Evolutionary conservation across 2,797 vertebrate genomes (phyloP).

Genomic region (Rallus crepitans): DNA sequence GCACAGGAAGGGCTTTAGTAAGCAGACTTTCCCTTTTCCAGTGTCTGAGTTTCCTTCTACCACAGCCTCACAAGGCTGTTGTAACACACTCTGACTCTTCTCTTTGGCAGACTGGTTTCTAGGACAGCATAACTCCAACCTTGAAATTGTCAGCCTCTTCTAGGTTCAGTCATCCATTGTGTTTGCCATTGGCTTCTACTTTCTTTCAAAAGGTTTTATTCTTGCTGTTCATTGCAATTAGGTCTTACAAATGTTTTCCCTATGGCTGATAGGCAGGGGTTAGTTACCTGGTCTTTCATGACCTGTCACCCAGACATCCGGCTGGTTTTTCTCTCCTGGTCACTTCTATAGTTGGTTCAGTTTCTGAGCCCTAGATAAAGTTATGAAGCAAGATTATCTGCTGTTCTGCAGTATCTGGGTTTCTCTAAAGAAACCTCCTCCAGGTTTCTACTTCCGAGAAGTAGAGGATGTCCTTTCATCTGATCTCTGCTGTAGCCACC

Average conservation of each 20-base stretch:
- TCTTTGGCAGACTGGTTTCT: background rate
- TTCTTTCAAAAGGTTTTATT: background rate
- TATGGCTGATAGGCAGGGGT: background rate
- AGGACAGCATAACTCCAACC: background rate
- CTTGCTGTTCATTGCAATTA: background rate
- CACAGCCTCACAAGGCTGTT: background rate
- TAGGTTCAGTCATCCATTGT: background rate
- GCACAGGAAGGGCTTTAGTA: background rate
- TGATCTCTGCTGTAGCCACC: background rate
- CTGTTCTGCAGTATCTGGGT: background rate
- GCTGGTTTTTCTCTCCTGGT: background rate
- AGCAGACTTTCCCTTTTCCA: background rate
- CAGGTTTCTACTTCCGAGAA: background rate
- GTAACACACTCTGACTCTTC: background rate
- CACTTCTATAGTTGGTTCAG: background rate
- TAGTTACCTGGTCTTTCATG: background rate
- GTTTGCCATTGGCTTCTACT: background rate
- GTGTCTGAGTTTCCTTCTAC: background rate
- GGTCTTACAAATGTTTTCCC: background rate
- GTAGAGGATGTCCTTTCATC: background rate
- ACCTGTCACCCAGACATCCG: background rate
- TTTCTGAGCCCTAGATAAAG: background rate
- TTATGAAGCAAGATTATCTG: background rate
- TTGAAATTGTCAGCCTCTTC: background rate
- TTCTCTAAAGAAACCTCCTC: background rate